Percentiles rank a stretch among this genome's conserved stretches.
Conservation (phyloP, 2,113 vertebrate species). For the Tenrec ecaudatus region DNA sequence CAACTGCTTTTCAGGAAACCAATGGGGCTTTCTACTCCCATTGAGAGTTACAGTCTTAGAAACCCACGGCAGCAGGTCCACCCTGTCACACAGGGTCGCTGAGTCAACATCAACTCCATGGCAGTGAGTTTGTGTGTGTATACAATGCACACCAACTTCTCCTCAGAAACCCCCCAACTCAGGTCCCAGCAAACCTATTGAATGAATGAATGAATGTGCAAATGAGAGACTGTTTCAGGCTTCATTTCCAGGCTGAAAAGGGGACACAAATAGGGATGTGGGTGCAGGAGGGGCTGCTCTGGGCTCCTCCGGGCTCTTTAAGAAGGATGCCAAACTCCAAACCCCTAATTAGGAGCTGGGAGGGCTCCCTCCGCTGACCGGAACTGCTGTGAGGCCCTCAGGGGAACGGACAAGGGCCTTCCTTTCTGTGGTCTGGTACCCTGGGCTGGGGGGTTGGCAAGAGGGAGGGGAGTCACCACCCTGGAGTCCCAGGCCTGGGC, state of each 20-base stretch:
- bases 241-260: neutral
- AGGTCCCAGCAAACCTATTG: neutral
- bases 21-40: no score
- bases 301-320: neutral
- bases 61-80: no score
- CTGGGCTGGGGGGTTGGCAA: neutral
- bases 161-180: neutral
- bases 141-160: no score
- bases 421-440: neutral
- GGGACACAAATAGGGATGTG: rapidly evolving
- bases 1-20: no score
- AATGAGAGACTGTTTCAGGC: neutral
- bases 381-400: rapidly evolving
- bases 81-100: no score
- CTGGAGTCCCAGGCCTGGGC: neutral
- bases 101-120: no score
- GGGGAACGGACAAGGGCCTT: neutral
- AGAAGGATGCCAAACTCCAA: neutral
- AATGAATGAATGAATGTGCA: neutral
- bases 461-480: neutral
- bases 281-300: neutral
- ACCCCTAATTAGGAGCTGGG: neutral
- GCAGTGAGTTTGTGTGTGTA: no score
- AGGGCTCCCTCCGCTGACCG: neutral
- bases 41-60: no score